These are phyloP conservation scores for Agraylea sexmaculata DNA, from an alignment of 1,140 invertebrate species.

Conservation along the genomic window DNA sequence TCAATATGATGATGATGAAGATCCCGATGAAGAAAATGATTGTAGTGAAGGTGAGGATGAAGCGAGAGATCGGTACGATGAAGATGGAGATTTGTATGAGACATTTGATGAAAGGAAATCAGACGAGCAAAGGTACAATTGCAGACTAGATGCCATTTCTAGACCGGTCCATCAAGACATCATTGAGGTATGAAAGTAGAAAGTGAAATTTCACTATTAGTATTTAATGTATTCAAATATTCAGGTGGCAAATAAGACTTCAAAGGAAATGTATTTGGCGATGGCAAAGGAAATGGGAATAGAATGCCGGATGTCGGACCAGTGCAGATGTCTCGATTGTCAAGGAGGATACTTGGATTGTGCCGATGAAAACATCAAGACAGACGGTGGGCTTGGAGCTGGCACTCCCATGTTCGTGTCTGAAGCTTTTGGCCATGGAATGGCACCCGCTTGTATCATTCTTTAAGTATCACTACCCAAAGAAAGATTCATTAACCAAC, in stretches of 20 bases:
- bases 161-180: not conserved
- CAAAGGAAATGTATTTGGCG: slow-evolving; percentile 19
- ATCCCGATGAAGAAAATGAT: slow-evolving; percentile 6
- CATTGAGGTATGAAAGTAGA: slow-evolving; percentile 6
- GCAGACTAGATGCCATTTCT: slow-evolving; percentile 6
- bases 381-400: slow-evolving; percentile 17
- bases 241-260: slow-evolving; percentile 19
- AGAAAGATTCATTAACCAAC: too few relatives aligned
- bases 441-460: slow-evolving; percentile 16
- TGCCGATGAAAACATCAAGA: slow-evolving; percentile 11
- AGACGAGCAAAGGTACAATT: slow-evolving; percentile 5
- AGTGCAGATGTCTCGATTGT: slow-evolving; percentile 19
- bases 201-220: too few relatives aligned
- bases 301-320: slow-evolving; percentile 18
- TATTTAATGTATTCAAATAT: too few relatives aligned
- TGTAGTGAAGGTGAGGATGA: not conserved
- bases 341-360: slow-evolving; percentile 19
- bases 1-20: slow-evolving; percentile 8
- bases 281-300: slow-evolving; percentile 18
- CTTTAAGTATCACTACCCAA: too few relatives aligned
- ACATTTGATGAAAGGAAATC: not conserved
- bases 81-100: not conserved
- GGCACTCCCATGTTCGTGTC: slow-evolving; percentile 21
- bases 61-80: not conserved
- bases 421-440: slow-evolving; percentile 18